Evolutionary conservation across 2,797 vertebrate species (phyloP).

Genomic region (Crypturellus tataupa): DNA sequence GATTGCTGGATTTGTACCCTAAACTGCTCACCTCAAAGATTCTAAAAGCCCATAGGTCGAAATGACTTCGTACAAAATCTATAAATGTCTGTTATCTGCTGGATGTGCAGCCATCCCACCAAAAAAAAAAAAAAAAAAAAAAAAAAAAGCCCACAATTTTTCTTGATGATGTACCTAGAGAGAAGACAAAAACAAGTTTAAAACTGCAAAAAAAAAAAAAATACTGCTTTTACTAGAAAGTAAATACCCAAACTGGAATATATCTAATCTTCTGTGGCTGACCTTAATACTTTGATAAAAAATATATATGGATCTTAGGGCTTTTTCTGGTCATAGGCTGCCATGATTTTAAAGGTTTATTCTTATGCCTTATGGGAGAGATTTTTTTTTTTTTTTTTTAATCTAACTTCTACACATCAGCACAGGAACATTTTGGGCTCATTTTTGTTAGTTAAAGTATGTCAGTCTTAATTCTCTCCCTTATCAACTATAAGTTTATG

Average conservation of each 20-base stretch:
- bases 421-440: neutral
- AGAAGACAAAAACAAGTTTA: rapidly evolving
- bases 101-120: neutral
- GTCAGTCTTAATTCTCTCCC: neutral
- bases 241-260: neutral
- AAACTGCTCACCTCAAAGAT: neutral
- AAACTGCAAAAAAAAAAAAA: neutral
- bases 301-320: neutral
- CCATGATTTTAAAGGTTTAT: neutral
- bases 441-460: constrained; percentile 1
- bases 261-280: rapidly evolving
- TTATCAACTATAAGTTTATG: constrained; percentile 32
- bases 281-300: neutral
- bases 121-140: neutral
- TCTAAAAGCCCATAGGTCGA: neutral
- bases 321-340: neutral
- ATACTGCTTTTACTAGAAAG: neutral
- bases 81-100: neutral
- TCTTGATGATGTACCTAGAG: rapidly evolving
- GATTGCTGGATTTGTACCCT: neutral
- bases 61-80: neutral
- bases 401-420: neutral
- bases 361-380: neutral
- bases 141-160: neutral
- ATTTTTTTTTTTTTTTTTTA: neutral